Evolutionary conservation across 1,140 invertebrate genomes (phyloP), one percentile per base, ranked within the genome.

Genomic region (Cyphomyrmex costatus): DNA sequence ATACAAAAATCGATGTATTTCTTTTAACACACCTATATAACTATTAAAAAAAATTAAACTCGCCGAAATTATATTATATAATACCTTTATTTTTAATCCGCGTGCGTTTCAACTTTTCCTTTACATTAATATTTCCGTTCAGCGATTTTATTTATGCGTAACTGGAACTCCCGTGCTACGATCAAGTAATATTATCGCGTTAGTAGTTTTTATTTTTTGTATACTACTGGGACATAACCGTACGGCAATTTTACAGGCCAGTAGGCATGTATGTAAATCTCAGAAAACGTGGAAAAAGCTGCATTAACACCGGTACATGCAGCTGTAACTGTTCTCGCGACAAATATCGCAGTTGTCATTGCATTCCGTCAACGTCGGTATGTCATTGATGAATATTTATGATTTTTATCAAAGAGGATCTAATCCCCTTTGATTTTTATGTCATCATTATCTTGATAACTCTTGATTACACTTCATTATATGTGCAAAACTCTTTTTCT

Each of bases 191-290:
- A 65, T 46, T 42, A 65, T 79, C 42, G 24, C 60, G 16, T 1
- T 46, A 12, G 58, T 49, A 33, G 66, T 66, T 53, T 79, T 77
- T 30, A 49, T 68, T 68, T 49, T 51, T 10, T 21, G 16, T 27
- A 49, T 30, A 61, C 56, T 79, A 66, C n/a, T 53, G 46, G 61
- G 27, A 24, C 77, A 61, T 5, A 60, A 33, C 53, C 12, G 21
- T 14, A 10, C 19, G 33, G 24, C 46, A 30, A 21, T 79, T 65
- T 78, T 66, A 79, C 46, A 51, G 46, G 27, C 14, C 56, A 49
- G 14, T 51, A 79, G 27, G 27, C 77, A 21, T 71, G 51, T 10
- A 79, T 53, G 77, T 66, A 82, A 82, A 82, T 82, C 14, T 24
- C 12, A 60, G 53, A 46, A 82, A 82, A n/a, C 7, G 19, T 82